Percentiles rank a stretch among this genome's conserved stretches.
Conservation (phyloP, 2,113 vertebrate genomes). For the Electrona antarctica region DNA sequence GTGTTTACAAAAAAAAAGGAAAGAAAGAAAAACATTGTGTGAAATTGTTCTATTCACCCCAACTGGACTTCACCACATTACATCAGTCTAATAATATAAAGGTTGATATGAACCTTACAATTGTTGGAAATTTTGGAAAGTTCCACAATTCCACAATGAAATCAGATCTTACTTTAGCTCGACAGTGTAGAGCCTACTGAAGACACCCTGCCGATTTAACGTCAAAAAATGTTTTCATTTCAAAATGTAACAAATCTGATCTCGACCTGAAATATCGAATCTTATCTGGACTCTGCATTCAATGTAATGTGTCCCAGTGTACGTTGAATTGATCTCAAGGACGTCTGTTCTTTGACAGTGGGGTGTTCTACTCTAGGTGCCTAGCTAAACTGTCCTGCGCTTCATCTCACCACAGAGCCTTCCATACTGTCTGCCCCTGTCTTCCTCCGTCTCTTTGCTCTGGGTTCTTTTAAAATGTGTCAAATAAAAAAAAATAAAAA, state of each 20-base stretch:
- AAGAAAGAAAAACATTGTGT: slow-evolving; percentile 35
- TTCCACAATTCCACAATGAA: slow-evolving; percentile 55
- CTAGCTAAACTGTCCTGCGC: slow-evolving; percentile 54
- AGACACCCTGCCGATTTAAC: not conserved
- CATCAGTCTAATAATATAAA: slow-evolving; percentile 55
- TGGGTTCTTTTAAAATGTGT: slow-evolving; percentile 22
- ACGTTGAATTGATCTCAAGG: not conserved
- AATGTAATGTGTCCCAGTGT: slow-evolving; percentile 19
- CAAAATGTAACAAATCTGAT: slow-evolving; percentile 37
- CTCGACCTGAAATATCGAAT: slow-evolving; percentile 24
- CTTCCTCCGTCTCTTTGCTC: slow-evolving; percentile 48
- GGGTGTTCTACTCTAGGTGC: slow-evolving; percentile 51
- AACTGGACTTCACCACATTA: slow-evolving; percentile 64
- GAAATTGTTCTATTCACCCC: slow-evolving; percentile 48
- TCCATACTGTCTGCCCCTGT: slow-evolving; percentile 60
- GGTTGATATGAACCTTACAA: slow-evolving; percentile 58
- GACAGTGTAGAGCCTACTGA: not conserved
- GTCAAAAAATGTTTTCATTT: not conserved
- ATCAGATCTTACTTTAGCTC: not conserved
- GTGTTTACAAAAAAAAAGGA: slow-evolving; percentile 67
- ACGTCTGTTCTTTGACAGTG: slow-evolving; percentile 36
- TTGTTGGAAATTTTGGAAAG: slow-evolving; percentile 57
- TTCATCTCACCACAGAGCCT: slow-evolving; percentile 61
- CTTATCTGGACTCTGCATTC: slow-evolving; percentile 30
- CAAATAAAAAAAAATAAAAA: not conserved